Percentiles rank a stretch among this genome's conserved stretches.
These are phyloP conservation scores for Lochmaea capreae DNA, from an alignment of 2,888 invertebrate genomes.

Conservation along the genomic window DNA sequence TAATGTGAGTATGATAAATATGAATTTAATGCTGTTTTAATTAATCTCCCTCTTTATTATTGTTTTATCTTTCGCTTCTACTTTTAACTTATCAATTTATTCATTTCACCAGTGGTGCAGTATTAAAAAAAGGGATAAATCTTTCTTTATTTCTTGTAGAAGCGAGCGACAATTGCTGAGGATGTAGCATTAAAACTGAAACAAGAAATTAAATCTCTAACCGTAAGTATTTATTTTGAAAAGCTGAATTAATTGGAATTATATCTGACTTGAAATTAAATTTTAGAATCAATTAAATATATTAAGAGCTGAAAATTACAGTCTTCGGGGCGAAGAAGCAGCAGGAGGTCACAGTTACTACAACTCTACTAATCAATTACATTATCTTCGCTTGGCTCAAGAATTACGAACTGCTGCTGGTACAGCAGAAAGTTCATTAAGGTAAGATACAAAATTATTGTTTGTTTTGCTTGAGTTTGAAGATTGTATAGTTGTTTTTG, in stretches of 20 bases:
- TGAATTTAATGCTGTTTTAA: background rate
- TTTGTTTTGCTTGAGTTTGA: too few relatives aligned
- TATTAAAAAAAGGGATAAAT: too few relatives aligned
- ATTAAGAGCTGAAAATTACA: slow-evolving; percentile 68
- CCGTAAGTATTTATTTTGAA: slow-evolving; percentile 65
- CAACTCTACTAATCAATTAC: slow-evolving; percentile 53
- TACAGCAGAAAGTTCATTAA: slow-evolving; percentile 74
- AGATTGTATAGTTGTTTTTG: too few relatives aligned
- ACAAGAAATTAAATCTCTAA: slow-evolving; percentile 77
- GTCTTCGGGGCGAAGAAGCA: slow-evolving; percentile 66
- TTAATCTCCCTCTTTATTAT: background rate
- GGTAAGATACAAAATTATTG: slow-evolving; percentile 62
- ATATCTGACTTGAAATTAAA: slow-evolving; percentile 30
- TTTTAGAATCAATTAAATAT: slow-evolving; percentile 67
- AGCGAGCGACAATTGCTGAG: slow-evolving; percentile 73
- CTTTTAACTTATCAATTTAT: background rate
- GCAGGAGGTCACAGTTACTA: slow-evolving; percentile 62
- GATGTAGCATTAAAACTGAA: slow-evolving; percentile 73
- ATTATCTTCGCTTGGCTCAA: slow-evolving; percentile 69
- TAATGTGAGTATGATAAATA: slow-evolving; percentile 64
- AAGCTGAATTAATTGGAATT: slow-evolving; percentile 2
- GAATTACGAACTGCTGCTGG: slow-evolving; percentile 74
- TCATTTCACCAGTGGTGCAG: too few relatives aligned
- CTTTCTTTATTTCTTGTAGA: slow-evolving; percentile 63
- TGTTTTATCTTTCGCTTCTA: background rate